Percentiles rank a stretch among this genome's conserved stretches.
Evolutionary conservation across 92 coral and sea anemone genomes (phyloP).

Genomic region (Bergia puertoricense): DNA sequence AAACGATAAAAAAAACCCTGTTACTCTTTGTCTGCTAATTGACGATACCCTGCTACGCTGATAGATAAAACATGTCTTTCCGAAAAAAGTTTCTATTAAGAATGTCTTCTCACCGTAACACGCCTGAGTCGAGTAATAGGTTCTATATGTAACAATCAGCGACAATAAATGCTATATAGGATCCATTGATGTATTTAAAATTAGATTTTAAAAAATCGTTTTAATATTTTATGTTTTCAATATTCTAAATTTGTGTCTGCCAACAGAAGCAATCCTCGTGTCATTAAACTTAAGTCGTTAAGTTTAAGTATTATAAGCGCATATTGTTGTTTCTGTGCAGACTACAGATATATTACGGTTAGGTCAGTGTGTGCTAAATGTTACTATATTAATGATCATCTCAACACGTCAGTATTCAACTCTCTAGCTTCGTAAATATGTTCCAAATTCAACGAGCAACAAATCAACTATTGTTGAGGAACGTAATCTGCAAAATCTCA

Average conservation of each 20-base stretch:
- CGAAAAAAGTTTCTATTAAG: neutral
- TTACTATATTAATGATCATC: no score
- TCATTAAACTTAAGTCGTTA: no score
- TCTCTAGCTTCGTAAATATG: neutral
- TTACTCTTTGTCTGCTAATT: neutral
- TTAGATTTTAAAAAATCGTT: no score
- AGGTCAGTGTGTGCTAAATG: neutral
- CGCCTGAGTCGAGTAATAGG: neutral
- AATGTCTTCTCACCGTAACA: neutral
- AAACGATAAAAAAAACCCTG: neutral
- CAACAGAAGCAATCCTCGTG: neutral
- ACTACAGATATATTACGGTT: neutral
- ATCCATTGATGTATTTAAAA: neutral
- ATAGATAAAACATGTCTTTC: neutral
- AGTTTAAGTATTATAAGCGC: neutral
- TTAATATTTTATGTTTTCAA: no score
- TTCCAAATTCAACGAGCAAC: neutral
- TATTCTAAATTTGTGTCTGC: neutral
- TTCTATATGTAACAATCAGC: neutral
- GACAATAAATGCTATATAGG: neutral
- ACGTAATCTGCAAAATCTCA: neutral
- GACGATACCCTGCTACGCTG: conserved; percentile 13
- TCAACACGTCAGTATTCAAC: neutral
- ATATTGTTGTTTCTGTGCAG: neutral
- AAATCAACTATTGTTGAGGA: neutral